Evolutionary conservation across 2,113 vertebrate species (phyloP), one percentile per base, ranked within the genome.

Genomic region (Microcebus murinus): DNA sequence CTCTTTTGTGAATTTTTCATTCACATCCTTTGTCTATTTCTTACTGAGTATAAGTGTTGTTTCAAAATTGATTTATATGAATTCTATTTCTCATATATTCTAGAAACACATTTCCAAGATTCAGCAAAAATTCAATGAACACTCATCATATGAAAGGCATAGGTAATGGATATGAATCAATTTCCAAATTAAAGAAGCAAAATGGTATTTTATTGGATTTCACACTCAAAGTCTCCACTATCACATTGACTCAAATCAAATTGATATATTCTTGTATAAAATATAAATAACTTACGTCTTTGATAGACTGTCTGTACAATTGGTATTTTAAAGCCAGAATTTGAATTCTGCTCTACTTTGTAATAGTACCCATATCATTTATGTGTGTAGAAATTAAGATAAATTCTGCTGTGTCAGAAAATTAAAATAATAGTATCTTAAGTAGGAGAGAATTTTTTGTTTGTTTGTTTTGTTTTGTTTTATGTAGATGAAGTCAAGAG

Each of bases 161-260:
- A 63, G 23, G 57, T n/a, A 34, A 80, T 55, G 18, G 29, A 67
- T 31, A 74, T 81, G 21, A 55, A 39, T 68, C 67, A 25, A 34
- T 82, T 82, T 92, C 67, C 17, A 67, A 48, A 48, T 86, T 91
- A 81, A 31, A 63, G 3, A 74, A 94, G 36, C 13, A 45, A 85
- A 96, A 57, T 45, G 39, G 8, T 67, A 50, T 55, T 55, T 68
- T 96, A 57, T 73, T 91, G 20, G 39, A 76, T 91, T 96, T 25
- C 52, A 39, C 27, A 68, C 61, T 80, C 25, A 65, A 61, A 81
- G 52, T 17, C 79, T 68, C 57, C 17, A 55, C 52, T 55, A 55
- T 55, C 17, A 55, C 21, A 87, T 4, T 74, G 11, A 65, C 34
- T 67, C 5, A 34, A 70, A 82, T 36, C 8, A 48, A 92, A 79